Evolutionary conservation across 2,888 invertebrate genomes (phyloP).

Genomic region (Ischnura elegans): DNA sequence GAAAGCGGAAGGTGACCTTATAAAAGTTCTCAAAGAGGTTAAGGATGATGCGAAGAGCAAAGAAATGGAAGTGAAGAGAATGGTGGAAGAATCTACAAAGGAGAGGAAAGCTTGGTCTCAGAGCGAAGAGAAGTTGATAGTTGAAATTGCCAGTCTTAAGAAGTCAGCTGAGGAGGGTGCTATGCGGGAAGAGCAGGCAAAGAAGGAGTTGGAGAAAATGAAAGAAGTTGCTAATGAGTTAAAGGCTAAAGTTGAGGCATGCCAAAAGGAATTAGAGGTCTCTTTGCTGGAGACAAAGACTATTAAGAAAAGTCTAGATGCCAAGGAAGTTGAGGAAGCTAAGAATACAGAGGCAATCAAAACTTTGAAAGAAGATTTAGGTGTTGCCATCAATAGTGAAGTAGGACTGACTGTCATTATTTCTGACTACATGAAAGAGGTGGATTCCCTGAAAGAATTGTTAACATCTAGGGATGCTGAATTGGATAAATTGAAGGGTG

Average conservation of each 20-base stretch:
- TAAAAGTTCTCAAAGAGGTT: conserved; percentile 75
- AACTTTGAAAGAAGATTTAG: conserved; percentile 50
- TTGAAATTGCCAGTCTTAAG: conserved; percentile 69
- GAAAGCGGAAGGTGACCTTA: conserved; percentile 77
- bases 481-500: conserved; percentile 69
- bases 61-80: conserved; percentile 71
- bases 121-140: conserved; percentile 71
- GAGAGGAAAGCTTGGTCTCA: conserved; percentile 73
- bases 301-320: conserved; percentile 54
- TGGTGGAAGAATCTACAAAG: conserved; percentile 75
- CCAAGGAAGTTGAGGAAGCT: conserved; percentile 40
- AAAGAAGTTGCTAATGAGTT: conserved; percentile 73
- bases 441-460: conserved; percentile 76
- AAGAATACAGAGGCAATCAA: conserved; percentile 54
- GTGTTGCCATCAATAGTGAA: conserved; percentile 71
- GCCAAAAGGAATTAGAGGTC: conserved; percentile 69
- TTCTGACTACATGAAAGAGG: conserved; percentile 68
- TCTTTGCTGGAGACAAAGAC: conserved; percentile 19
- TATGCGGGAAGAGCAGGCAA: conserved; percentile 46
- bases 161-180: neutral
- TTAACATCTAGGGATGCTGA: conserved; percentile 77
- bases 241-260: conserved; percentile 75
- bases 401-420: conserved; percentile 70
- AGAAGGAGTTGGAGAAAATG: conserved; percentile 72
- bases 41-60: conserved; percentile 69